phyloP scores from a whole-genome alignment of 2,888 invertebrate species.

The Erebia epiphron region DNA sequence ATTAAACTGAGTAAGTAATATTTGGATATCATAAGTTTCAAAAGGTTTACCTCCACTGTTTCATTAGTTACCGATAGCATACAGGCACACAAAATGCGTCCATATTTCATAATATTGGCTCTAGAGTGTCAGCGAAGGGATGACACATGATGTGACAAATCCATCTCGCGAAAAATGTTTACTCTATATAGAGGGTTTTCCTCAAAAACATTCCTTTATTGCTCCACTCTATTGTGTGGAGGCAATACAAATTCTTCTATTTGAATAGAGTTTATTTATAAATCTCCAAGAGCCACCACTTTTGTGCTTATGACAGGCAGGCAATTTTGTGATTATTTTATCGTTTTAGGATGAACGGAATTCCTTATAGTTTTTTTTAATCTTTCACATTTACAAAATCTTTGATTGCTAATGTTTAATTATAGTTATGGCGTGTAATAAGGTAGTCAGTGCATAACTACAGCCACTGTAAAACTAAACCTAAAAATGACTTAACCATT shows the following conservation, averaged over 20 bases:
- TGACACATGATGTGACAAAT: constrained; percentile 61
- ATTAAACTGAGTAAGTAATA: too few relatives aligned
- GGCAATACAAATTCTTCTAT: constrained; percentile 43
- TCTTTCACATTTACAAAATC: not conserved
- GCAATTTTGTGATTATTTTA: constrained; percentile 15
- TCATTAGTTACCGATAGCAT: not conserved
- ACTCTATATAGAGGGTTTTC: constrained; percentile 48
- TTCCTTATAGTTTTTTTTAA: not conserved
- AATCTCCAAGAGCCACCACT: constrained; percentile 37
- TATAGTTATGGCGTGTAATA: too few relatives aligned
- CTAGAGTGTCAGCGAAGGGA: constrained; percentile 34
- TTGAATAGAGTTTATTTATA: constrained; percentile 44
- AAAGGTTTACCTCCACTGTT: too few relatives aligned
- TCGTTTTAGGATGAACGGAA: not conserved
- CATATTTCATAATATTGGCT: constrained; percentile 31
- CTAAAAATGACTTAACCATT: too few relatives aligned
- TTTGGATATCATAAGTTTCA: too few relatives aligned
- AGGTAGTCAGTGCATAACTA: too few relatives aligned
- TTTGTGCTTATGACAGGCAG: constrained; percentile 20
- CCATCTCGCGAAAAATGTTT: constrained; percentile 55
- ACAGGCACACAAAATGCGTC: constrained; percentile 7
- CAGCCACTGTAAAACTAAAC: too few relatives aligned
- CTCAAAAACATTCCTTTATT: constrained; percentile 41
- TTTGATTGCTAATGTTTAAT: not conserved
- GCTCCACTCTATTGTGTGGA: constrained; percentile 39